phyloP scores from a whole-genome alignment of 2,888 invertebrate species.

The Vannuccia rotundouncinata region DNA sequence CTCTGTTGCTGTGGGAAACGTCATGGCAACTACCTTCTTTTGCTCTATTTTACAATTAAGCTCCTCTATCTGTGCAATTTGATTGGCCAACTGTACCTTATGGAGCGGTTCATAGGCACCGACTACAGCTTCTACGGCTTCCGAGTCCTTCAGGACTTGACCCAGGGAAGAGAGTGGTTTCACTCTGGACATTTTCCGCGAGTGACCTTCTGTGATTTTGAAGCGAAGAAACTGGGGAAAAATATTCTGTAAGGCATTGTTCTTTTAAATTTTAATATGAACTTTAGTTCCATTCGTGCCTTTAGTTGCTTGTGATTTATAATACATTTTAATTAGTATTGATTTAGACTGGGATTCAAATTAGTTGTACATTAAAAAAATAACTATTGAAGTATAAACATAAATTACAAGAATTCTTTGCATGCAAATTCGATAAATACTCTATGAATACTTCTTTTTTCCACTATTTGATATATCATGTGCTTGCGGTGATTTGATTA shows the following conservation, averaged over 20 bases:
- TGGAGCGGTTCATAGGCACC: conserved; percentile 58
- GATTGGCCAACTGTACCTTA: conserved; percentile 57
- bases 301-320: too few species aligned
- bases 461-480: too few species aligned
- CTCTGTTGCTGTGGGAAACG: conserved; percentile 30
- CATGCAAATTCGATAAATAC: too few species aligned
- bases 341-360: too few species aligned
- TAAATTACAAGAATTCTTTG: too few species aligned
- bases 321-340: too few species aligned
- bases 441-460: too few species aligned
- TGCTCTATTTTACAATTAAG: conserved; percentile 56
- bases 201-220: conserved; percentile 55
- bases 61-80: conserved; percentile 55
- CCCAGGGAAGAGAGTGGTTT: conserved; percentile 52
- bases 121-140: conserved; percentile 56
- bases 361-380: too few species aligned
- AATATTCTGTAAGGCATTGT: conserved; percentile 35
- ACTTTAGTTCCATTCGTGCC: too few species aligned
- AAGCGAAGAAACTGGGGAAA: conserved; percentile 40
- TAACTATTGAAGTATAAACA: too few species aligned
- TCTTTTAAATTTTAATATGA: too few species aligned
- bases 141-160: conserved; percentile 57
- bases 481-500: too few species aligned
- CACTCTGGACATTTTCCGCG: conserved; percentile 51
- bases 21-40: conserved; percentile 57